A percentile compares a stretch with the other conserved stretches of the same genome.
Evolutionary conservation across 2,888 invertebrate species (phyloP).

Genomic region (Pterostichus madidus): DNA sequence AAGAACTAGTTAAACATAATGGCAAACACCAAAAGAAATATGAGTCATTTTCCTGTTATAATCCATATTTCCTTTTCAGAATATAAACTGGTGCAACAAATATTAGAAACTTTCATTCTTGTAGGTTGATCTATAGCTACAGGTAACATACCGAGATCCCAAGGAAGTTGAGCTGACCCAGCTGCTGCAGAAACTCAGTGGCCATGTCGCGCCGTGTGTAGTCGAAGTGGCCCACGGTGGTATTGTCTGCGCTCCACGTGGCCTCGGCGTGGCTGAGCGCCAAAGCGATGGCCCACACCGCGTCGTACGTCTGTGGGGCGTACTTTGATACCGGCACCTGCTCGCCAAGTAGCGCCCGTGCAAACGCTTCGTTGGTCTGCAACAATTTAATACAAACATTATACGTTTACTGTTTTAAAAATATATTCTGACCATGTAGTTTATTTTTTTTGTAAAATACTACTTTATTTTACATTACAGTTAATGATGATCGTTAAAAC

Average conservation of each 20-base stretch:
- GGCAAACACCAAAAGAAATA: no score
- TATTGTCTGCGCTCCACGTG: constrained; percentile 78
- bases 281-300: constrained; percentile 93
- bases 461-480: no score
- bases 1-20: no score
- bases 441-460: no score
- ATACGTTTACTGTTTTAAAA: no score
- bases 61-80: no score
- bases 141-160: constrained; percentile 87
- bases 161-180: constrained; percentile 87
- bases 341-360: constrained; percentile 78
- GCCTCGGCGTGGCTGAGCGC: constrained; percentile 84
- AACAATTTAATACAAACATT: not conserved
- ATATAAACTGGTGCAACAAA: no score
- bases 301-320: constrained; percentile 92
- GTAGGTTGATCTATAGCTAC: no score
- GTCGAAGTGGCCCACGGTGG: constrained; percentile 83
- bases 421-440: no score
- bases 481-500: no score
- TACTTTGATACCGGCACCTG: constrained; percentile 79
- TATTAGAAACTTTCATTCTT: no score
- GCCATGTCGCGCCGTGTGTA: constrained; percentile 88
- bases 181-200: constrained; percentile 84
- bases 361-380: constrained; percentile 84
- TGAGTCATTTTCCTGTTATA: no score